These are phyloP conservation scores for Lepidocyrtoides sp. DNA, from an alignment of 2,888 invertebrate species.

Conservation along the genomic window DNA sequence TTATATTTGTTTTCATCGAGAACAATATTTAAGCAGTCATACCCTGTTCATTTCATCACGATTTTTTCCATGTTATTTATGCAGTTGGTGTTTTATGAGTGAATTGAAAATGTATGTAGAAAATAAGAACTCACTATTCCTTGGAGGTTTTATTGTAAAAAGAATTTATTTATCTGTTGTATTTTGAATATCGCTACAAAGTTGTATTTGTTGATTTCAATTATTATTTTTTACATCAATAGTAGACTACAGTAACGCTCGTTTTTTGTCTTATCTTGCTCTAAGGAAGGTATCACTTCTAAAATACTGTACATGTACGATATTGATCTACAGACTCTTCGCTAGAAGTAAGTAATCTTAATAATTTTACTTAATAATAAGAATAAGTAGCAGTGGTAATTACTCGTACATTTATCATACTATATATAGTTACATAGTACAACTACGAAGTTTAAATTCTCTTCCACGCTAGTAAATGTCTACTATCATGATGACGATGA, in stretches of 20 bases:
- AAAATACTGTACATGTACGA: slow-evolving; percentile 64
- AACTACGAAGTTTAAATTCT: too few species aligned
- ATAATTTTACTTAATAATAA: not conserved
- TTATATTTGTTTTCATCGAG: too few species aligned
- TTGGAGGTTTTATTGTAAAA: slow-evolving; percentile 49
- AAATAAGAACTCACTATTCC: too few species aligned
- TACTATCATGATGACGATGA: not conserved
- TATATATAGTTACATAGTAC: not conserved
- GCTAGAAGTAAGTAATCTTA: too few species aligned
- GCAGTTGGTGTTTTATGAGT: too few species aligned
- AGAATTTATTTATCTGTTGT: not conserved
- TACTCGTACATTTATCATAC: not conserved
- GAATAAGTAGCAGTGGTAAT: not conserved
- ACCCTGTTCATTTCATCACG: too few species aligned
- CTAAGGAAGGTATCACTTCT: slow-evolving; percentile 61
- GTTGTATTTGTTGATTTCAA: slow-evolving; percentile 44
- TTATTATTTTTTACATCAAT: slow-evolving; percentile 58
- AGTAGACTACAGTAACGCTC: slow-evolving; percentile 63
- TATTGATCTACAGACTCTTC: not conserved
- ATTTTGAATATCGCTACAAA: slow-evolving; percentile 52
- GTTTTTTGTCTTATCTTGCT: slow-evolving; percentile 38
- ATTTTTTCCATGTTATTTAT: too few species aligned
- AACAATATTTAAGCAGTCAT: too few species aligned
- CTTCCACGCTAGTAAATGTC: too few species aligned
- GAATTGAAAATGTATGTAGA: too few species aligned